Percentiles rank a stretch among this genome's conserved stretches.
These are phyloP conservation scores for Hesperia comma DNA, from an alignment of 2,888 invertebrate genomes.

Conservation along the genomic window DNA sequence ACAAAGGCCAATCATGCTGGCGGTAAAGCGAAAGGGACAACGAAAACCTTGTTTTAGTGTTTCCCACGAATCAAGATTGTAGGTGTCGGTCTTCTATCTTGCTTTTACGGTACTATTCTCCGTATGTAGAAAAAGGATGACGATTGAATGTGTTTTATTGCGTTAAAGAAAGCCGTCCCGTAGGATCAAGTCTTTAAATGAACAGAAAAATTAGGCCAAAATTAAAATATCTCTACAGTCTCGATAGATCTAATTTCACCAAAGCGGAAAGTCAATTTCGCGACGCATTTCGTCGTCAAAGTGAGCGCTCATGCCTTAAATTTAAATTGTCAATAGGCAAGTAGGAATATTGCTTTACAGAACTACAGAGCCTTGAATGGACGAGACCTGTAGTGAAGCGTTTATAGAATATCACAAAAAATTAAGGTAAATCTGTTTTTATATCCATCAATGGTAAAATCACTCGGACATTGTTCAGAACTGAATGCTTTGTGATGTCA, in stretches of 20 bases:
- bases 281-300: conserved; percentile 17
- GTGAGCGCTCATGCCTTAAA: conserved; percentile 19
- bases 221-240: conserved; percentile 42
- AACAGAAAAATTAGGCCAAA: conserved; percentile 58
- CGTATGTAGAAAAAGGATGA: conserved; percentile 41
- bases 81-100: conserved; percentile 50
- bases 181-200: conserved; percentile 58
- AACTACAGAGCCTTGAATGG: conserved; percentile 25
- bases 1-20: conserved; percentile 64
- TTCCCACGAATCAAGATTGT: conserved; percentile 70
- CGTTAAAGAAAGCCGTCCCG: conserved; percentile 59
- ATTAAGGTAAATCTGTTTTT: conserved; percentile 27
- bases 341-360: not conserved
- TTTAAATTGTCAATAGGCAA: conserved; percentile 25
- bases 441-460: conserved; percentile 44
- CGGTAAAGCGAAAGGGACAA: conserved; percentile 70
- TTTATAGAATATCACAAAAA: conserved; percentile 47
- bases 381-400: conserved; percentile 3
- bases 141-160: conserved; percentile 47
- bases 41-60: conserved; percentile 67
- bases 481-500: conserved; percentile 52
- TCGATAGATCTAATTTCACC: conserved; percentile 29
- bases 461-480: conserved; percentile 51
- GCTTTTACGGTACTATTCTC: conserved; percentile 47
- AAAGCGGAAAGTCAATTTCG: conserved; percentile 25